Percentiles rank a stretch among this genome's conserved stretches.
phyloP scores from a whole-genome alignment of 2,888 invertebrate species.

The Lithophane semibrunnea region DNA sequence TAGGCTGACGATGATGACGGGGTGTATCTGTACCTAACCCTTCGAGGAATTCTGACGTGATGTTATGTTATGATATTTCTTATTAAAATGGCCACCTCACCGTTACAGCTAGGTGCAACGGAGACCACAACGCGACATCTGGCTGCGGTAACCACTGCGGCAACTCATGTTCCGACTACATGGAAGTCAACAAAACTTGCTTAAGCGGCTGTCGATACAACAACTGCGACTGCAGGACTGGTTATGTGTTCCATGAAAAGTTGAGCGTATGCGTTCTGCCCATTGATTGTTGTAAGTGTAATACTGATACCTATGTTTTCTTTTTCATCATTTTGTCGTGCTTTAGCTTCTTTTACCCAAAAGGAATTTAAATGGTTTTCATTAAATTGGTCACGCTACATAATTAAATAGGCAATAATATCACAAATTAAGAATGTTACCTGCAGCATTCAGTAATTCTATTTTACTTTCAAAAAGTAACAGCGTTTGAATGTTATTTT shows the following conservation, averaged over 20 bases:
- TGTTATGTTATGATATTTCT: not conserved
- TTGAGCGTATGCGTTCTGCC: slow-evolving; percentile 73
- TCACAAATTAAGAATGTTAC: not conserved
- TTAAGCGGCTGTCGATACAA: slow-evolving; percentile 80
- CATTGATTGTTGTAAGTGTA: slow-evolving; percentile 78
- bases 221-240: slow-evolving; percentile 78
- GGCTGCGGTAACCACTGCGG: slow-evolving; percentile 84
- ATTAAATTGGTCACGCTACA: not conserved
- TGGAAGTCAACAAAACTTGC: slow-evolving; percentile 79
- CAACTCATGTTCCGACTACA: slow-evolving; percentile 79
- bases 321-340: not conserved
- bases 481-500: not conserved
- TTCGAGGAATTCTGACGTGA: no score
- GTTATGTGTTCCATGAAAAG: slow-evolving; percentile 76
- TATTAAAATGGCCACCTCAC: not conserved
- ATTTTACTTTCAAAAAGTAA: not conserved
- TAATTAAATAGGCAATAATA: not conserved
- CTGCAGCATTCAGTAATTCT: not conserved
- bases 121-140: slow-evolving; percentile 78
- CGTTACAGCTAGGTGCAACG: slow-evolving; percentile 74
- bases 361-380: not conserved
- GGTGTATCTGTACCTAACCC: no score
- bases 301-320: not conserved
- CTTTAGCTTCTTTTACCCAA: not conserved
- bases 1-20: no score